Conservation (phyloP, 2,113 vertebrate species). For the Larimichthys crocea region DNA sequence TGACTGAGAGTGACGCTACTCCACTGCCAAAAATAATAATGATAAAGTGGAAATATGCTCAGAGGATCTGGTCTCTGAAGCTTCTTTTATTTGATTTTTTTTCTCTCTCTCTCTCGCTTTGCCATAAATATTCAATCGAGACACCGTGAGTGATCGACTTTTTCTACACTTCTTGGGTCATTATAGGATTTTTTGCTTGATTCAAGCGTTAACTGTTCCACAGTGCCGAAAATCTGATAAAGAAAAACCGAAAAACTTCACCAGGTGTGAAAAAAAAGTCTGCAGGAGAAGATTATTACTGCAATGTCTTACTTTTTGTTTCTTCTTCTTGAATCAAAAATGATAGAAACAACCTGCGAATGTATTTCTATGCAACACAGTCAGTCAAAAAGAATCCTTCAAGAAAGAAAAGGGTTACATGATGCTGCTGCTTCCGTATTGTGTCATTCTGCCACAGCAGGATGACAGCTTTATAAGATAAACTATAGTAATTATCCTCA, state of each 20-base stretch:
- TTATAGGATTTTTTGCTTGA: not conserved
- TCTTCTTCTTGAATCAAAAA: not conserved
- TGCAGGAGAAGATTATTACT: not conserved
- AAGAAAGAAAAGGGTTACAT: not conserved
- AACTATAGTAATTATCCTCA: slow-evolving; percentile 2
- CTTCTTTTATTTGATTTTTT: not conserved
- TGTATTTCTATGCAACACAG: not conserved
- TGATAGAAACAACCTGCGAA: not conserved
- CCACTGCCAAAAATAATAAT: slow-evolving; percentile 13
- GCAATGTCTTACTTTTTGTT: not conserved
- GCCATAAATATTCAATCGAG: not conserved
- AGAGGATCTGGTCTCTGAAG: slow-evolving; percentile 1
- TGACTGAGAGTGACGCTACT: slow-evolving; percentile 10
- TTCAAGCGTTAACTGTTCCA: too few species aligned
- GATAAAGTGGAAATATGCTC: not conserved
- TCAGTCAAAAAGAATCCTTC: not conserved
- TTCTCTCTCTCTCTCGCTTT: not conserved
- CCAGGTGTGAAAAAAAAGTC: not conserved
- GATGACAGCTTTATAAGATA: not conserved
- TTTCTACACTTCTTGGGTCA: not conserved
- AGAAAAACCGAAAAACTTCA: not conserved
- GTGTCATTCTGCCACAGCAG: too few species aligned
- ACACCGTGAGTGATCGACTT: not conserved
- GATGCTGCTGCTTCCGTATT: not conserved
- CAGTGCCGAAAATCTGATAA: not conserved